Evolutionary conservation across 2,888 invertebrate genomes (phyloP).

Genomic region (Synanthedon tipuliformis): DNA sequence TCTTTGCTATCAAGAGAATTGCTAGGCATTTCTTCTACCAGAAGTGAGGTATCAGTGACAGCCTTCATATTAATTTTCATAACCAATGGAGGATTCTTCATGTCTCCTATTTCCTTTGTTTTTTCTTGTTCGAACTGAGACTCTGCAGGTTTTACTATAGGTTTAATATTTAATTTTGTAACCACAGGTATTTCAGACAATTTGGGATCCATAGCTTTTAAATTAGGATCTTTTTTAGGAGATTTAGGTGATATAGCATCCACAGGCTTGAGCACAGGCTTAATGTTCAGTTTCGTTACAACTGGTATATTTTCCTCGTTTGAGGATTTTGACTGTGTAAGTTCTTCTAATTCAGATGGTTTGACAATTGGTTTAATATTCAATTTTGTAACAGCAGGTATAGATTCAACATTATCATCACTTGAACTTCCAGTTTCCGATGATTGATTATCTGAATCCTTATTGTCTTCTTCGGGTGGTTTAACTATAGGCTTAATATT

Average conservation of each 20-base stretch:
- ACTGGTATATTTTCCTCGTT: slow-evolving; percentile 44
- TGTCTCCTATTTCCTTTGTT: slow-evolving; percentile 21
- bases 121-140: slow-evolving; percentile 19
- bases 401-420: slow-evolving; percentile 57
- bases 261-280: slow-evolving; percentile 53
- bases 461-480: slow-evolving; percentile 46
- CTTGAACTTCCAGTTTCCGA: slow-evolving; percentile 60
- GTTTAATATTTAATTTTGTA: slow-evolving; percentile 63
- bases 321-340: slow-evolving; percentile 20
- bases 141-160: slow-evolving; percentile 57
- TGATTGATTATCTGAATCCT: slow-evolving; percentile 56
- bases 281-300: slow-evolving; percentile 54
- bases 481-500: slow-evolving; percentile 70
- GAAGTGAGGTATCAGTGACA: slow-evolving; percentile 28
- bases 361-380: slow-evolving; percentile 70
- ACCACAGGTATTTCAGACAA: slow-evolving; percentile 38
- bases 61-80: slow-evolving; percentile 63
- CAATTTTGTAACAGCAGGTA: slow-evolving; percentile 64
- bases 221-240: slow-evolving; percentile 43
- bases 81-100: slow-evolving; percentile 51
- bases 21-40: slow-evolving; percentile 17
- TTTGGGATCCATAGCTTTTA: slow-evolving; percentile 23
- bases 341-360: slow-evolving; percentile 36
- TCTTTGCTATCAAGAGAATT: slow-evolving; percentile 22
- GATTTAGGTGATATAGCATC: slow-evolving; percentile 37